A percentile compares a stretch with the other conserved stretches of the same genome.
Evolutionary conservation across 2,888 invertebrate species (phyloP).

Genomic region (Spisula solida): DNA sequence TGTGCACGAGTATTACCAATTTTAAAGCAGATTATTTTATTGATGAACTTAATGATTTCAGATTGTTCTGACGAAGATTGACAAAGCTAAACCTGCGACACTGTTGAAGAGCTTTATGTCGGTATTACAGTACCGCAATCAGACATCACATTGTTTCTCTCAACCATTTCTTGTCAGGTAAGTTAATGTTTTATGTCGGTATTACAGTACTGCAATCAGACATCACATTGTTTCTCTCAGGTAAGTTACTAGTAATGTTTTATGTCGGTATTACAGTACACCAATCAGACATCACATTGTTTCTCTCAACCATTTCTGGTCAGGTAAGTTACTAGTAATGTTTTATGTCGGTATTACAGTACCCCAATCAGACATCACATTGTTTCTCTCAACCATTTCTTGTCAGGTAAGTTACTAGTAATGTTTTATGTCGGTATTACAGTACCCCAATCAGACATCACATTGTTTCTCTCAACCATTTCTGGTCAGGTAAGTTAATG

Average conservation of each 20-base stretch:
- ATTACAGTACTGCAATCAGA: slow-evolving; percentile 71
- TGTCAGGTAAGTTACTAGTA: too few relatives aligned
- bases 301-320: slow-evolving; percentile 83
- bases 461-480: slow-evolving; percentile 83
- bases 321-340: slow-evolving; percentile 79
- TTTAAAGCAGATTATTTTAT: too few relatives aligned
- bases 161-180: slow-evolving; percentile 85
- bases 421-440: slow-evolving; percentile 74
- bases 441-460: slow-evolving; percentile 70
- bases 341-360: slow-evolving; percentile 73
- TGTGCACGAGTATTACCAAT: too few relatives aligned
- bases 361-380: slow-evolving; percentile 69
- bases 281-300: slow-evolving; percentile 74
- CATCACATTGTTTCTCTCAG: slow-evolving; percentile 78
- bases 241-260: too few relatives aligned
- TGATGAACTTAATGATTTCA: slow-evolving; percentile 61
- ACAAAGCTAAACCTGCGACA: slow-evolving; percentile 72
- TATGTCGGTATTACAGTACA: slow-evolving; percentile 71
- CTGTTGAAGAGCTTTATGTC: slow-evolving; percentile 77
- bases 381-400: slow-evolving; percentile 84
- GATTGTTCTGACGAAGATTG: slow-evolving; percentile 85
- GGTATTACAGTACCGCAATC: slow-evolving; percentile 71
- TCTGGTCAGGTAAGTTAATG: slow-evolving; percentile 80
- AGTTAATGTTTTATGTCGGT: slow-evolving; percentile 70
- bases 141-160: slow-evolving; percentile 76